Percentiles rank a stretch among this genome's conserved stretches.
phyloP scores from a whole-genome alignment of 1,140 invertebrate species.

The Phenacoccus solenopsis region DNA sequence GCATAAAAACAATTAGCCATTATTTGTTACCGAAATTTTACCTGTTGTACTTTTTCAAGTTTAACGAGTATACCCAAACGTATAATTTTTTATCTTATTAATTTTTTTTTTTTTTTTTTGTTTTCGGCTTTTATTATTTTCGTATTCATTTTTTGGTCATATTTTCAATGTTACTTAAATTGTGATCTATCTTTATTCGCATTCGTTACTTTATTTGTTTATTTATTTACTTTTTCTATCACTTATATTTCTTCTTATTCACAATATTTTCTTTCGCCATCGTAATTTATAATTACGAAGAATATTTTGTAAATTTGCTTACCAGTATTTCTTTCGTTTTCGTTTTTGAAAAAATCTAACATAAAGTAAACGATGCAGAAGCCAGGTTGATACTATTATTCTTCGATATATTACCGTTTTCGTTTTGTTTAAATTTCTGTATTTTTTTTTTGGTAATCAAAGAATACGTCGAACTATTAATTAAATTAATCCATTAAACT shows the following conservation, averaged over 20 bases:
- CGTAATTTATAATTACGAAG: not conserved
- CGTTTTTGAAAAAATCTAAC: not conserved
- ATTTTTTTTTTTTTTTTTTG: too few relatives aligned
- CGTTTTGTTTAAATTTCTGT: too few relatives aligned
- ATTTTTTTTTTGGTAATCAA: too few relatives aligned
- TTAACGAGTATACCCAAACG: not conserved
- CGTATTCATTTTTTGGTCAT: not conserved
- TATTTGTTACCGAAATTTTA: not conserved
- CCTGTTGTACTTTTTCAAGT: not conserved
- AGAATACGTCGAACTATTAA: too few relatives aligned
- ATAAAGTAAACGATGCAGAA: too few relatives aligned
- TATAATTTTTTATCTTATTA: not conserved
- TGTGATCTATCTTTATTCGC: not conserved
- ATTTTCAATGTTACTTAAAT: not conserved
- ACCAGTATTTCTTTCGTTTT: not conserved
- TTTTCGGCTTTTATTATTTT: not conserved
- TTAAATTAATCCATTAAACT: too few relatives aligned
- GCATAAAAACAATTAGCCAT: conserved; percentile 2
- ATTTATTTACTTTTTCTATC: not conserved
- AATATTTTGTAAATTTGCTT: not conserved
- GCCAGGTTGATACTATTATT: too few relatives aligned
- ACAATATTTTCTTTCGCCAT: not conserved
- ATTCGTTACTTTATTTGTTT: not conserved
- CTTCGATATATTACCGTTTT: too few relatives aligned
- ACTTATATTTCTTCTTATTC: not conserved